These are phyloP conservation scores for Drosophila pullipes DNA, from an alignment of 2,888 invertebrate species.

Conservation along the genomic window DNA sequence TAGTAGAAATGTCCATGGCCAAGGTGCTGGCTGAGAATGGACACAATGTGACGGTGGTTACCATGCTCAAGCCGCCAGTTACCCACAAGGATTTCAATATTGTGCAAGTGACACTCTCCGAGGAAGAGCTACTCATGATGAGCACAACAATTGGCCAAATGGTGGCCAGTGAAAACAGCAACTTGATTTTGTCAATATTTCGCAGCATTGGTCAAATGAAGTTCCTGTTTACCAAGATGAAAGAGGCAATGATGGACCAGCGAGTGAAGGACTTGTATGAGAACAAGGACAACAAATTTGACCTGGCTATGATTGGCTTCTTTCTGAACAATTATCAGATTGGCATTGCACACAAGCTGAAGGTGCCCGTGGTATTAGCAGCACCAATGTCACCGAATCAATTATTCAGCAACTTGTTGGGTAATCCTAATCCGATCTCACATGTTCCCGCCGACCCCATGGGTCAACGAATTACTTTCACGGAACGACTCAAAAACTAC, in stretches of 20 bases:
- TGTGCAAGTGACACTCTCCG: slow-evolving; percentile 59
- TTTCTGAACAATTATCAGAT: slow-evolving; percentile 80
- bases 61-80: slow-evolving; percentile 66
- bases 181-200: slow-evolving; percentile 28
- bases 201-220: slow-evolving; percentile 39
- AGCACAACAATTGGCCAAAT: slow-evolving; percentile 46
- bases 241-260: slow-evolving; percentile 54
- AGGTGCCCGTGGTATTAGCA: slow-evolving; percentile 73
- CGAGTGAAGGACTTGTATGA: slow-evolving; percentile 73
- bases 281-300: slow-evolving; percentile 71
- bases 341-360: slow-evolving; percentile 77
- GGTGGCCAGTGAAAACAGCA: slow-evolving; percentile 57
- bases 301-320: slow-evolving; percentile 80
- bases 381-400: slow-evolving; percentile 57
- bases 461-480: slow-evolving; percentile 56
- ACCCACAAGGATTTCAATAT: slow-evolving; percentile 61
- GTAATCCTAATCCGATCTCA: slow-evolving; percentile 70
- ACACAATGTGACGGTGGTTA: slow-evolving; percentile 83
- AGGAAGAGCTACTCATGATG: slow-evolving; percentile 43
- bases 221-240: slow-evolving; percentile 61
- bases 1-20: slow-evolving; percentile 78
- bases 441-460: slow-evolving; percentile 64
- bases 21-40: slow-evolving; percentile 79
- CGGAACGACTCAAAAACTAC: slow-evolving; percentile 56
- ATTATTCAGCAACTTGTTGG: slow-evolving; percentile 59